Conservation (phyloP, 2,113 vertebrate species). For the Zonotrichia leucophrys region DNA sequence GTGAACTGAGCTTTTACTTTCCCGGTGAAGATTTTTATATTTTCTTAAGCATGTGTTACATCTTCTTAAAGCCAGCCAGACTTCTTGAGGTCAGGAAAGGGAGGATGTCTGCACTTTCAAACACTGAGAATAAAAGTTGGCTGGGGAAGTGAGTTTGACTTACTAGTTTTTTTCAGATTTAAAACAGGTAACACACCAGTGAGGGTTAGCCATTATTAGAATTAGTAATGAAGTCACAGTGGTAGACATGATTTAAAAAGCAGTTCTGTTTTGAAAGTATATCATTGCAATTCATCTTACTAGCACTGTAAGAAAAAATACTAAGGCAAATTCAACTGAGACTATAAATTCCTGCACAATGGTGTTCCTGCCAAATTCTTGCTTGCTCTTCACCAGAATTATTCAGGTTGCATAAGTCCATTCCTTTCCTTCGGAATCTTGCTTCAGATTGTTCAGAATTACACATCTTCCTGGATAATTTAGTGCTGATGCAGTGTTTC, state of each 20-base stretch:
- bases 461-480: neutral
- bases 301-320: neutral
- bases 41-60: neutral
- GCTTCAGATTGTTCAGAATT: neutral
- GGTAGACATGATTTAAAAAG: neutral
- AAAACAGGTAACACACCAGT: neutral
- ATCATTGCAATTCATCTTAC: neutral
- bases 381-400: neutral
- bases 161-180: neutral
- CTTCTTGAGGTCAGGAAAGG: neutral
- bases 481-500: neutral
- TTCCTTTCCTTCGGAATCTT: neutral
- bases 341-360: neutral
- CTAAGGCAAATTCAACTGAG: neutral
- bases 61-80: neutral
- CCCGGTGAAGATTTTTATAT: neutral
- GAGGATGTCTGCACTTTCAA: neutral
- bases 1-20: neutral
- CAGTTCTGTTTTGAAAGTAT: neutral
- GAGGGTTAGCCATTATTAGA: neutral
- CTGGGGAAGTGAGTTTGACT: neutral
- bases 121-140: neutral
- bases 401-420: neutral
- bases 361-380: neutral
- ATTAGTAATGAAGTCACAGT: neutral